These are phyloP conservation scores for Pararge aegeria DNA, from an alignment of 1,140 invertebrate species.

Conservation along the genomic window DNA sequence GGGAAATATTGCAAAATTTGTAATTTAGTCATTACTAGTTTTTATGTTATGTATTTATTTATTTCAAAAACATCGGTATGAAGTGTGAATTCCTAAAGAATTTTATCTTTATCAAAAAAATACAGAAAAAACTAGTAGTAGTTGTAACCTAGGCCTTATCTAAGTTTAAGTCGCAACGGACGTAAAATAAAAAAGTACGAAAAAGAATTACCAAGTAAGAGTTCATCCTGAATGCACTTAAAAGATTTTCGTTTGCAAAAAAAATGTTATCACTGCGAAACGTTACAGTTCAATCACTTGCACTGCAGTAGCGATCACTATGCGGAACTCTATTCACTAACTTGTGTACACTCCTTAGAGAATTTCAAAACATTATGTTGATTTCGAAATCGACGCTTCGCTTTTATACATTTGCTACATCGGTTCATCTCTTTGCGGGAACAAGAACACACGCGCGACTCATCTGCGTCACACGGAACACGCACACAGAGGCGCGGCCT, in stretches of 20 bases:
- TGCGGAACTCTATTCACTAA: slow-evolving; percentile 61
- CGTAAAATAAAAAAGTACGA: slow-evolving; percentile 14
- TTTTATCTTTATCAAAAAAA: no score
- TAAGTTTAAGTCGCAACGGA: neutral
- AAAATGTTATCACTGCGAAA: slow-evolving; percentile 38
- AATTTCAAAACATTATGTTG: slow-evolving; percentile 73
- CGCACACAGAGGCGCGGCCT: slow-evolving; percentile 42
- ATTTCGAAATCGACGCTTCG: slow-evolving; percentile 76
- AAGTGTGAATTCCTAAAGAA: no score
- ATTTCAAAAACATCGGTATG: no score
- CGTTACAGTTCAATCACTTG: slow-evolving; percentile 58
- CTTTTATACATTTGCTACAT: slow-evolving; percentile 78
- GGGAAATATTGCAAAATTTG: no score
- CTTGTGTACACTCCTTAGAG: slow-evolving; percentile 69
- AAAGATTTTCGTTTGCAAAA: slow-evolving; percentile 27
- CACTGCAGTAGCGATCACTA: slow-evolving; percentile 60
- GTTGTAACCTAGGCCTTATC: no score
- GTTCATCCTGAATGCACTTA: slow-evolving; percentile 56
- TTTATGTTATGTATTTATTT: no score
- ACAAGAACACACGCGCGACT: slow-evolving; percentile 38
- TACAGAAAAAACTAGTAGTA: no score
- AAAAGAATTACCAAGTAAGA: slow-evolving; percentile 48
- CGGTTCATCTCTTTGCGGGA: slow-evolving; percentile 63
- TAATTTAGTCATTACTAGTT: no score
- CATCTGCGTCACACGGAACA: slow-evolving; percentile 34